Evolutionary conservation across 2,797 vertebrate species (phyloP).

Genomic region (Mastacembelus armatus): DNA sequence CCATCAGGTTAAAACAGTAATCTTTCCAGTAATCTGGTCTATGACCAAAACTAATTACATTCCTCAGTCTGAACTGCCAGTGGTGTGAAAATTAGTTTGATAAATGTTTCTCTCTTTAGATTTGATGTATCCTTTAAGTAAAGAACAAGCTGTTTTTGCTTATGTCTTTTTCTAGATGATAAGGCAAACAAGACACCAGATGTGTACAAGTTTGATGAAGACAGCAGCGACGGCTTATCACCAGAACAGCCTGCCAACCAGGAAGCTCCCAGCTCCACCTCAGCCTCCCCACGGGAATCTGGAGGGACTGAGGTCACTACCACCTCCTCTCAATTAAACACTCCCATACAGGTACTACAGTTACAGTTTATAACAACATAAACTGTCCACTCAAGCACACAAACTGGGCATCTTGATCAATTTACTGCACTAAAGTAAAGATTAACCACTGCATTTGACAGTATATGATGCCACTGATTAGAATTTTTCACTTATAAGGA

Average conservation of each 20-base stretch:
- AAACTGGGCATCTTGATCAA: background rate
- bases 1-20: too few species aligned
- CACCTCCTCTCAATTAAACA: constrained; percentile 74
- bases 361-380: background rate
- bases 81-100: background rate
- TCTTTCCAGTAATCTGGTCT: too few species aligned
- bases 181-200: constrained; percentile 84
- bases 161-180: constrained; percentile 63
- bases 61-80: too few species aligned
- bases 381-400: background rate
- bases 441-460: background rate
- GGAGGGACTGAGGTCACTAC: constrained; percentile 82
- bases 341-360: constrained; percentile 84
- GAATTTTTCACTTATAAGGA: background rate
- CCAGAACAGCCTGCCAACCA: constrained; percentile 89
- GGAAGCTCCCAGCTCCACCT: constrained; percentile 87
- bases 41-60: too few species aligned
- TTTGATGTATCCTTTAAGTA: background rate
- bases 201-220: constrained; percentile 93
- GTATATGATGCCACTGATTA: background rate
- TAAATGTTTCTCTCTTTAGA: constrained; percentile 3
- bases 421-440: background rate
- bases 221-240: constrained; percentile 91
- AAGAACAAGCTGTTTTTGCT: constrained; percentile 1
- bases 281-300: constrained; percentile 85